phyloP scores from a whole-genome alignment of 2,113 vertebrate species.

The Trachemys scripta region DNA sequence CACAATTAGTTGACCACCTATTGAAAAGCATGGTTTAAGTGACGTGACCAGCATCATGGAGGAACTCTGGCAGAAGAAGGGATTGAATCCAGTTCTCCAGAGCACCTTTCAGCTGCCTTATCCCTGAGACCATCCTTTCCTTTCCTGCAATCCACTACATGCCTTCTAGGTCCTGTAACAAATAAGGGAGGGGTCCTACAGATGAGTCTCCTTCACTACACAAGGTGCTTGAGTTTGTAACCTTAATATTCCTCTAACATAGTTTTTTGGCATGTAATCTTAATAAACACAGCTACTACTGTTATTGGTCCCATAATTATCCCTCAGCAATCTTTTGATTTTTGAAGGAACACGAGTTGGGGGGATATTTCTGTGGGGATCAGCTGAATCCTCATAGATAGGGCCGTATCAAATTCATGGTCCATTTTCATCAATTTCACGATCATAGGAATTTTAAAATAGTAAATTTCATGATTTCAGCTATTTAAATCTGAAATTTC shows the following conservation, averaged over 20 bases:
- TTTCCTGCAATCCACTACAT: background rate
- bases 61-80: background rate
- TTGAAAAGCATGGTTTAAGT: background rate
- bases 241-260: background rate
- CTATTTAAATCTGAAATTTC: no score
- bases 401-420: no score
- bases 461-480: no score
- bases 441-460: no score
- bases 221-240: background rate
- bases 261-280: background rate
- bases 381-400: background rate
- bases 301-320: background rate
- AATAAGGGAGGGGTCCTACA: background rate
- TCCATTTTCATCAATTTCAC: no score
- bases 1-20: background rate
- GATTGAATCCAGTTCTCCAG: background rate
- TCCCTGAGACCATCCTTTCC: background rate
- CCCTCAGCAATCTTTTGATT: background rate
- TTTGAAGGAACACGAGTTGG: background rate
- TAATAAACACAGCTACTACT: background rate
- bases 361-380: background rate
- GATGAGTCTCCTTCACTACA: background rate
- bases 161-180: background rate
- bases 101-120: background rate
- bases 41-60: no score